phyloP scores from a whole-genome alignment of 2,888 invertebrate genomes.

The Molorchus minor region DNA sequence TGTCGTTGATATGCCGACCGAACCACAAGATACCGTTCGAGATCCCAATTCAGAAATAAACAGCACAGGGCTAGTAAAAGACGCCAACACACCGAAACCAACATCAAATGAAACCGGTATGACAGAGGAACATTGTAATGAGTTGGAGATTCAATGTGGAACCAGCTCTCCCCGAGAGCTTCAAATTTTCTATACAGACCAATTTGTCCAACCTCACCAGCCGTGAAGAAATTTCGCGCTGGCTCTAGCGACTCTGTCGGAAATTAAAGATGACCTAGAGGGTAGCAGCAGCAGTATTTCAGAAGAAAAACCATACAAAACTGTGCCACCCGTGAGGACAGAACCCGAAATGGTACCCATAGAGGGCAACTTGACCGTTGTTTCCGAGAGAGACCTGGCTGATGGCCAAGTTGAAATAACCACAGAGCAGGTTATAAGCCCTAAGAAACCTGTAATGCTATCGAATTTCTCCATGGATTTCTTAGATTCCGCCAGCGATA shows the following conservation, averaged over 20 bases:
- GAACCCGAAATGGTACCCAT: constrained; percentile 60
- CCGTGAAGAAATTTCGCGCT: constrained; percentile 44
- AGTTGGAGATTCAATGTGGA: constrained; percentile 35
- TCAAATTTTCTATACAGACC: constrained; percentile 51
- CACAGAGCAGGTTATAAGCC: constrained; percentile 54
- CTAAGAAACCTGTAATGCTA: constrained; percentile 54
- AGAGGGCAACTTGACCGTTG: constrained; percentile 69
- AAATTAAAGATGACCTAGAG: constrained; percentile 33
- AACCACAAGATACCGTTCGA: not conserved
- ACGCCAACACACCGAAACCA: constrained; percentile 10
- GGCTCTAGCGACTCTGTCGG: constrained; percentile 36
- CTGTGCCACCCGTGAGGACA: not conserved
- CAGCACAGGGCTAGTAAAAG: not conserved
- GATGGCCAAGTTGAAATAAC: constrained; percentile 67
- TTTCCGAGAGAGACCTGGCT: constrained; percentile 59
- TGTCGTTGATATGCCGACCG: not conserved
- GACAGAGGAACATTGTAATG: constrained; percentile 32
- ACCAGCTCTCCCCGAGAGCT: constrained; percentile 33
- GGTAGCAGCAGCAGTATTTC: constrained; percentile 24
- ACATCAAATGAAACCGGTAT: not conserved
- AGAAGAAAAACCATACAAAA: constrained; percentile 9
- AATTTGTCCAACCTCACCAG: constrained; percentile 44
- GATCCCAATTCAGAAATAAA: not conserved
- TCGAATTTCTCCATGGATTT: constrained; percentile 59
- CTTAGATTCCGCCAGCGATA: constrained; percentile 47